Conservation (phyloP, 2,113 vertebrate species). For the Onychostoma macrolepis region DNA sequence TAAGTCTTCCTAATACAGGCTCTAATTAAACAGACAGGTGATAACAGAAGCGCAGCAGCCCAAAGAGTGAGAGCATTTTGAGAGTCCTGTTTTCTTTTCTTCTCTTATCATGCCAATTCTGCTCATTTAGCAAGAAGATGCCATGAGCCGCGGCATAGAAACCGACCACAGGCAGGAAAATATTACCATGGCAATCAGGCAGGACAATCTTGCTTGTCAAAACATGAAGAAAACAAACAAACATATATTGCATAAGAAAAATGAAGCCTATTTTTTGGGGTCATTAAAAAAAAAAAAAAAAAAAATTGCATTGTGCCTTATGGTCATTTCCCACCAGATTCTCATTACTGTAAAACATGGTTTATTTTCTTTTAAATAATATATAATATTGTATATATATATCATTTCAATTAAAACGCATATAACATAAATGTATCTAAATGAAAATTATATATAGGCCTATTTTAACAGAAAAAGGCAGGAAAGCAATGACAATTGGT, state of each 20-base stretch:
- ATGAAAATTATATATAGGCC: too few species aligned
- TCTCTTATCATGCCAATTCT: constrained; percentile 7
- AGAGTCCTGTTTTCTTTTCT: constrained; percentile 13
- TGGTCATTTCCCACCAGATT: not conserved
- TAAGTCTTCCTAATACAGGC: constrained; percentile 48
- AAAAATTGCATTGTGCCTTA: not conserved
- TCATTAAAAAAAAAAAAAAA: too few species aligned
- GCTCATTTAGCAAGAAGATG: not conserved
- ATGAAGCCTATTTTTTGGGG: not conserved
- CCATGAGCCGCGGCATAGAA: not conserved
- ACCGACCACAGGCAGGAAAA: not conserved
- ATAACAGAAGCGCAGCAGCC: constrained; percentile 43
- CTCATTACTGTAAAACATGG: not conserved
- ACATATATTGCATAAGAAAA: not conserved
- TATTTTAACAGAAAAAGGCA: too few species aligned
- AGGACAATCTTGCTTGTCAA: not conserved
- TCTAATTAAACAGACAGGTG: constrained; percentile 55
- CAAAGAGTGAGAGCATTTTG: constrained; percentile 19
- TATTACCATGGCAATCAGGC: not conserved
- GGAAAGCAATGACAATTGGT: too few species aligned
- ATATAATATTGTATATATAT: too few species aligned
- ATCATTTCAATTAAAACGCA: too few species aligned
- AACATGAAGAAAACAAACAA: not conserved
- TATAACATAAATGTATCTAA: too few species aligned
- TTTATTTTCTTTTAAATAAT: too few species aligned